A percentile compares a stretch with the other conserved stretches of the same genome.
Conservation (phyloP, 1,140 invertebrate genomes). For the Archivesica marissinica region DNA sequence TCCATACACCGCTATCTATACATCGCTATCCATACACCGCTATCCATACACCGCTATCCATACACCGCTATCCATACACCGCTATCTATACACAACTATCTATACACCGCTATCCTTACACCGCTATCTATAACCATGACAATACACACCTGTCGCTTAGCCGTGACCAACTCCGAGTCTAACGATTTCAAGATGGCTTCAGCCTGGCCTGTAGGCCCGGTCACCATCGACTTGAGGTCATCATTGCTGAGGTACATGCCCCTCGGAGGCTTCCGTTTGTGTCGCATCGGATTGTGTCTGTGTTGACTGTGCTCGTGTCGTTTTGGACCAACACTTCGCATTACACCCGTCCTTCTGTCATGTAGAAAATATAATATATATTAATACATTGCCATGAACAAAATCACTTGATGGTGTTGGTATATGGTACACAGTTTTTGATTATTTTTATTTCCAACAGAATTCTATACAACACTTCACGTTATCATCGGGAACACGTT, state of each 20-base stretch:
- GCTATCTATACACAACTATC: not conserved
- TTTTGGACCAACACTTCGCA: conserved; percentile 89
- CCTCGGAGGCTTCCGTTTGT: conserved; percentile 96
- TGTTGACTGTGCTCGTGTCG: conserved; percentile 82
- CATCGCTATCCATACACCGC: no score
- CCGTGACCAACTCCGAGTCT: conserved; percentile 95
- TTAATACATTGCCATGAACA: not conserved
- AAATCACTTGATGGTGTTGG: no score
- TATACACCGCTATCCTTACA: not conserved
- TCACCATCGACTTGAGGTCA: conserved; percentile 95
- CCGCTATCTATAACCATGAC: not conserved
- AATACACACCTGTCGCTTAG: conserved; percentile 95
- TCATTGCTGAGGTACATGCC: conserved; percentile 99
- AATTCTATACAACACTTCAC: no score
- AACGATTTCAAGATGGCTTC: conserved; percentile 94
- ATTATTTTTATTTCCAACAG: no score
- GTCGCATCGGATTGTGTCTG: conserved; percentile 84
- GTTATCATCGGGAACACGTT: no score
- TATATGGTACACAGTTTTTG: no score
- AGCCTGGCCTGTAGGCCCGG: conserved; percentile 88
- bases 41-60: no score
- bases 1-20: no score
- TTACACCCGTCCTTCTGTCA: conserved; percentile 90
- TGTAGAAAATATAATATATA: not conserved
- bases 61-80: no score